These are phyloP conservation scores for Acrocephalus scirpaceus DNA, from an alignment of 2,797 vertebrate genomes.

Conservation along the genomic window DNA sequence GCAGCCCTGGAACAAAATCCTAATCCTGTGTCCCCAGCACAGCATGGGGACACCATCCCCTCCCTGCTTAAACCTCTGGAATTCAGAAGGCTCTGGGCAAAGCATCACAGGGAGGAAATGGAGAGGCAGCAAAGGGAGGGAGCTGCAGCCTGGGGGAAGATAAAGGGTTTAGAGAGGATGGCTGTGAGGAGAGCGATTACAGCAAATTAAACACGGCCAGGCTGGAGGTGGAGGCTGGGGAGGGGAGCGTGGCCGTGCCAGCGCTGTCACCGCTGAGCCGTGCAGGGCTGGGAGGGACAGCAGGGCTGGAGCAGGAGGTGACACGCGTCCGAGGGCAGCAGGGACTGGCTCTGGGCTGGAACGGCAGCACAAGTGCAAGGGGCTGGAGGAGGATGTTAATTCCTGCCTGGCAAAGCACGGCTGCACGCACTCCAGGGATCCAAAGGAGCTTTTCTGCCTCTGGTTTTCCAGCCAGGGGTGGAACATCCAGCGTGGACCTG, in stretches of 20 bases:
- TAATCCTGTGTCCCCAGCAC: neutral
- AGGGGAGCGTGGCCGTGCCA: neutral
- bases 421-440: neutral
- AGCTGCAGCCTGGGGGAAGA: conserved; percentile 22
- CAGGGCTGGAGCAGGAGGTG: neutral
- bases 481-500: rapidly evolving
- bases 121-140: neutral
- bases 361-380: neutral
- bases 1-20: neutral
- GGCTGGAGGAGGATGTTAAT: neutral
- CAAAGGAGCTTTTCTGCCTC: neutral
- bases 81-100: neutral
- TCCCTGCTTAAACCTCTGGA: neutral
- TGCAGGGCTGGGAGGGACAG: neutral
- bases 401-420: neutral
- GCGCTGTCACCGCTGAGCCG: neutral
- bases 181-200: conserved; percentile 2
- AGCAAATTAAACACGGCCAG: neutral
- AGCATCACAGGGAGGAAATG: neutral
- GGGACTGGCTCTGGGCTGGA: neutral
- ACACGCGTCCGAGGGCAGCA: neutral
- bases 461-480: rapidly evolving
- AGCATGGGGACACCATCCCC: neutral
- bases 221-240: neutral
- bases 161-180: neutral